These are phyloP conservation scores for Alexandromys fortis DNA, from an alignment of 2,113 vertebrate genomes.

Conservation along the genomic window DNA sequence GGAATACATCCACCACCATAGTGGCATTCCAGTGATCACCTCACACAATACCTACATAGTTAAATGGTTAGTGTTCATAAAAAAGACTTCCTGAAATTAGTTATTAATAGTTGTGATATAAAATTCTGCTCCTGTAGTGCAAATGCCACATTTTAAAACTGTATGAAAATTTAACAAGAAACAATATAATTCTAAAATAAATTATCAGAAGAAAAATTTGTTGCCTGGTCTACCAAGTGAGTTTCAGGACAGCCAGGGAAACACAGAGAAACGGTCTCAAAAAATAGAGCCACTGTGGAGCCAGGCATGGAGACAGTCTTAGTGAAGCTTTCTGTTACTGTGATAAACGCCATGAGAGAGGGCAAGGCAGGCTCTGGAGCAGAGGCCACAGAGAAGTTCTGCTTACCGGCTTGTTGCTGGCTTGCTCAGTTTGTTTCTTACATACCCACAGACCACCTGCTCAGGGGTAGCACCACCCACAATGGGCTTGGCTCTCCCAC, in stretches of 20 bases:
- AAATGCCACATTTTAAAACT: neutral
- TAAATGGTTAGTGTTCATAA: neutral
- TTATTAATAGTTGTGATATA: neutral
- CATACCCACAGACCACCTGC: neutral
- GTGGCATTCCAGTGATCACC: neutral
- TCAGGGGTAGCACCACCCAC: neutral
- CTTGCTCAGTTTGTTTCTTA: neutral
- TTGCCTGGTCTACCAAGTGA: neutral
- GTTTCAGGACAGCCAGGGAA: neutral
- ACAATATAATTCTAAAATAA: neutral
- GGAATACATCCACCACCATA: neutral
- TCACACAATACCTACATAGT: neutral
- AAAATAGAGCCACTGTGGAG: neutral
- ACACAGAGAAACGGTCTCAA: neutral
- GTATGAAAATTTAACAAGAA: conserved; percentile 1
- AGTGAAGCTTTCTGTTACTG: neutral
- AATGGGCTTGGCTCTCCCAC: neutral
- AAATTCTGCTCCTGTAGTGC: neutral
- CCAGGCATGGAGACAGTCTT: neutral
- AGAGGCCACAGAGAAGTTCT: neutral
- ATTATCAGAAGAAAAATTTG: conserved; percentile 24
- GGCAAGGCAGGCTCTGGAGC: neutral
- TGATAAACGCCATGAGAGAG: neutral
- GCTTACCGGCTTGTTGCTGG: neutral
- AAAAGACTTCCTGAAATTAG: neutral